phyloP scores from a whole-genome alignment of 64 coral and sea anemone species.

The Hydrozoanthus tunicans region DNA sequence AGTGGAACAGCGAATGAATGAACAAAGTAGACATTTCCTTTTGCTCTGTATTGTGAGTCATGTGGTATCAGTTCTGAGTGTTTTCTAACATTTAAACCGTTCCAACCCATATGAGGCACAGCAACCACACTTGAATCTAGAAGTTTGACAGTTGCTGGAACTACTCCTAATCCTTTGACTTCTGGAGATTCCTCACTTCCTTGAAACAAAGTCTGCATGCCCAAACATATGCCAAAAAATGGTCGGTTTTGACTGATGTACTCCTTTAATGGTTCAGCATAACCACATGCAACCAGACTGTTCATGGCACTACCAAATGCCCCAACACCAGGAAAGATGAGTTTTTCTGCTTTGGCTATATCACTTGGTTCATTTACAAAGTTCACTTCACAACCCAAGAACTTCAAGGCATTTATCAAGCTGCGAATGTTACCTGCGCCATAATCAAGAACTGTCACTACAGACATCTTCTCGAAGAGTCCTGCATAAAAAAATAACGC shows the following conservation, averaged over 20 bases:
- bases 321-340: conserved; percentile 76
- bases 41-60: conserved; percentile 43
- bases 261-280: conserved; percentile 52
- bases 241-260: conserved; percentile 65
- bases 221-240: conserved; percentile 67
- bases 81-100: conserved; percentile 63
- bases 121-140: conserved; percentile 47
- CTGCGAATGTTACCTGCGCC: conserved; percentile 73
- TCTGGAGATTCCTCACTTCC: conserved; percentile 71
- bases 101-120: conserved; percentile 79
- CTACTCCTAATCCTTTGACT: conserved; percentile 39
- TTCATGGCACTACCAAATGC: conserved; percentile 75
- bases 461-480: conserved; percentile 9
- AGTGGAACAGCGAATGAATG: conserved; percentile 61
- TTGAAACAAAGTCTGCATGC: conserved; percentile 61
- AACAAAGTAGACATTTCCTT: conserved; percentile 74
- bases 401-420: conserved; percentile 63
- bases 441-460: conserved; percentile 69
- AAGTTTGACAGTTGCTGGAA: conserved; percentile 55
- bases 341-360: conserved; percentile 52
- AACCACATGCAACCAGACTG: conserved; percentile 31
- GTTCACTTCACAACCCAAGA: conserved; percentile 54
- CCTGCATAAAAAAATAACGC: not conserved
- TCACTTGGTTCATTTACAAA: conserved; percentile 61
- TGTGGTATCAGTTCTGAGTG: conserved; percentile 26